These are phyloP conservation scores for Cynoglossus semilaevis DNA, from an alignment of 2,113 vertebrate genomes.

Conservation along the genomic window DNA sequence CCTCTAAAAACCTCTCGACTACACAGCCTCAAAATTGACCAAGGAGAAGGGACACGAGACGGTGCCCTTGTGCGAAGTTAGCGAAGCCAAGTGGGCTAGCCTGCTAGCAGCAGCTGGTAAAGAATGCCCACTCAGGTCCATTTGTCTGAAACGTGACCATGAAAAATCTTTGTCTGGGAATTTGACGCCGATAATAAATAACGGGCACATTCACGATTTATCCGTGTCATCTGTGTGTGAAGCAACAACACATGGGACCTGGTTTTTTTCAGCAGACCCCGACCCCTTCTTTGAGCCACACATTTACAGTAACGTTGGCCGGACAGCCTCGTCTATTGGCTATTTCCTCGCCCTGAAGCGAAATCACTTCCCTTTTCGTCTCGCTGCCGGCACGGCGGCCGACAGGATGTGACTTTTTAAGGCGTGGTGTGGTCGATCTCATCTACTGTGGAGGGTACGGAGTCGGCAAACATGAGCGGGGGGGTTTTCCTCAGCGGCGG, in stretches of 20 bases:
- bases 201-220: background rate
- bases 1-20: constrained; percentile 59
- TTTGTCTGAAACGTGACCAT: no score
- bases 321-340: constrained; percentile 21
- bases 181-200: no score
- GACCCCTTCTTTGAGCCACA: no score
- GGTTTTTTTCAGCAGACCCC: background rate
- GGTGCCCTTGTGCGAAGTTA: constrained; percentile 18
- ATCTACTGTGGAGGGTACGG: constrained; percentile 26
- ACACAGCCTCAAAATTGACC: constrained; percentile 50
- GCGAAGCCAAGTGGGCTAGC: constrained; percentile 38
- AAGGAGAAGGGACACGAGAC: constrained; percentile 33
- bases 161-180: background rate
- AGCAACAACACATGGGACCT: no score
- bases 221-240: no score
- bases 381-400: constrained; percentile 33
- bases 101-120: constrained; percentile 23
- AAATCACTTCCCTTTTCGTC: constrained; percentile 25
- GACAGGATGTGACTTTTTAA: constrained; percentile 59
- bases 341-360: constrained; percentile 30
- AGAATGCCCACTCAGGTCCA: no score
- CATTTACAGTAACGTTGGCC: no score
- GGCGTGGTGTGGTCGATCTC: constrained; percentile 59
- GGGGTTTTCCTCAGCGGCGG: background rate
- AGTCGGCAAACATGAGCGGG: constrained; percentile 3